Percentiles rank a stretch among this genome's conserved stretches.
Evolutionary conservation across 2,797 vertebrate genomes (phyloP).

Genomic region (Pangasius sanitwongsei): DNA sequence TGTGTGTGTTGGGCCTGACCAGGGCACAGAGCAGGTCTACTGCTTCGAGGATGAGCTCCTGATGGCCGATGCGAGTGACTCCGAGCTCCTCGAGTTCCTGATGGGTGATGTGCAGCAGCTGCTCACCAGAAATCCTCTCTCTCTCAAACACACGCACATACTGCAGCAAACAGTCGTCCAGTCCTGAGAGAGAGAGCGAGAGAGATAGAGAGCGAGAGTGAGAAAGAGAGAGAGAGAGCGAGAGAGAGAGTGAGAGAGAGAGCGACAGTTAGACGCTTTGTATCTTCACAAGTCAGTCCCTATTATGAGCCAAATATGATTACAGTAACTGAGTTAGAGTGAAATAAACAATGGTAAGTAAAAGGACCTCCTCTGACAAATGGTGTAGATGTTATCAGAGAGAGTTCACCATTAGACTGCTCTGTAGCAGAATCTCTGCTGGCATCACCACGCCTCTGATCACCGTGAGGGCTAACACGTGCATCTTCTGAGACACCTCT

Average conservation of each 20-base stretch:
- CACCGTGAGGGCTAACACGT: not conserved
- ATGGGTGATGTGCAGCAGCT: constrained; percentile 80
- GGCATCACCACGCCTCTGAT: not conserved
- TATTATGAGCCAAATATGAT: not conserved
- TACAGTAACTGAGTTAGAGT: constrained; percentile 5
- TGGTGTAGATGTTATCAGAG: not conserved
- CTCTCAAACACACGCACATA: constrained; percentile 83
- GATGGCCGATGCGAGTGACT: constrained; percentile 79
- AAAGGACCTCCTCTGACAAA: constrained; percentile 7
- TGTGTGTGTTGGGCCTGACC: constrained; percentile 65
- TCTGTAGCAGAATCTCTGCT: not conserved
- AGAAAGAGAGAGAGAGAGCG: not conserved
- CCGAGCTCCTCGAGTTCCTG: constrained; percentile 83
- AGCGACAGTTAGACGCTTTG: not conserved
- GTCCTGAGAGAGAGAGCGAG: constrained; percentile 63
- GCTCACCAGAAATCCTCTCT: constrained; percentile 80
- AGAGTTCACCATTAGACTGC: not conserved
- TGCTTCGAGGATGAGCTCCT: constrained; percentile 82
- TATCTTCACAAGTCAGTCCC: not conserved
- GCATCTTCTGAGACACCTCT: no score
- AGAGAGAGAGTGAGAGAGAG: constrained; percentile 9
- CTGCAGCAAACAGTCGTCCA: constrained; percentile 80
- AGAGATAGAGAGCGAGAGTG: constrained; percentile 12
- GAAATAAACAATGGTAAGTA: constrained; percentile 22
- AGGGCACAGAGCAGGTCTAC: constrained; percentile 78